Conservation (phyloP, 2,888 invertebrate genomes). For the Ophraella communa region DNA sequence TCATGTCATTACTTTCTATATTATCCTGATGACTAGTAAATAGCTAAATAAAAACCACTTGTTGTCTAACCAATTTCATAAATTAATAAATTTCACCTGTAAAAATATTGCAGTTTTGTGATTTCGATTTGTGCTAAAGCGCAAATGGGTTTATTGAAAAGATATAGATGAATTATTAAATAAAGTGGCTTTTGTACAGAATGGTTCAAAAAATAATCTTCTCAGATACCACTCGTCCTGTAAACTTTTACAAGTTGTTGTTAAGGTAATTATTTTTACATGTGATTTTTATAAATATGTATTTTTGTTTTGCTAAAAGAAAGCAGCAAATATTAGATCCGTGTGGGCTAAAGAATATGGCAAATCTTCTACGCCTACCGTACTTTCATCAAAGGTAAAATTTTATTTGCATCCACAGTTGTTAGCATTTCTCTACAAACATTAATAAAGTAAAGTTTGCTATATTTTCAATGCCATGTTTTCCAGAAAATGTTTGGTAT, state of each 20-base stretch:
- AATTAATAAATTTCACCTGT: too few species aligned
- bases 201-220: too few species aligned
- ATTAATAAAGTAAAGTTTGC: constrained; percentile 12
- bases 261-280: too few species aligned
- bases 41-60: not conserved
- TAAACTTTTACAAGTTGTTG: not conserved
- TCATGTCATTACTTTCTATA: not conserved
- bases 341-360: constrained; percentile 38
- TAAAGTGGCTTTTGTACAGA: not conserved
- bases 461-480: constrained; percentile 21
- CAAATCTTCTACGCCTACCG: constrained; percentile 43
- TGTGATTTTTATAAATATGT: not conserved
- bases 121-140: too few species aligned
- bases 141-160: too few species aligned
- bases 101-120: too few species aligned
- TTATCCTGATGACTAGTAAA: not conserved
- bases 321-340: constrained; percentile 23
- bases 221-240: too few species aligned
- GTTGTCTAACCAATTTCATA: too few species aligned
- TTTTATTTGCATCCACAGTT: constrained; percentile 24
- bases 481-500: constrained; percentile 1
- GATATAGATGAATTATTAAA: too few species aligned
- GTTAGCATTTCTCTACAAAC: constrained; percentile 15
- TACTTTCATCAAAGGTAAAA: constrained; percentile 45
- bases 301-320: constrained; percentile 23